These are phyloP conservation scores for Lepidonotus clava DNA, from an alignment of 2,888 invertebrate species.

Conservation along the genomic window DNA sequence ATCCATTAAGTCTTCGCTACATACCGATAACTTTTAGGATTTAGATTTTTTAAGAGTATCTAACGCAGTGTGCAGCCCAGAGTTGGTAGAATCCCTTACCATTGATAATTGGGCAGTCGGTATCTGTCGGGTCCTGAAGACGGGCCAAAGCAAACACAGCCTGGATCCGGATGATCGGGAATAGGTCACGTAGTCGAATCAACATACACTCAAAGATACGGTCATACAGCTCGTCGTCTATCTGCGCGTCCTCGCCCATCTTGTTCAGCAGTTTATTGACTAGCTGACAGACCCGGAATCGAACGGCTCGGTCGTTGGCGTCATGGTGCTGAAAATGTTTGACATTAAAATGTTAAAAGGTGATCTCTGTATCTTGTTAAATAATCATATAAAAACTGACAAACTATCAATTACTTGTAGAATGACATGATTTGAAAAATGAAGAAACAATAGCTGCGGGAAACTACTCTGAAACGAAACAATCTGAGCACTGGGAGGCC, in stretches of 20 bases:
- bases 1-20: no score
- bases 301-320: conserved; percentile 83
- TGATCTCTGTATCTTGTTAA: no score
- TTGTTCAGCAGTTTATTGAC: conserved; percentile 88
- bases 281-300: conserved; percentile 89
- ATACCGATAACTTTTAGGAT: no score
- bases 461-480: no score
- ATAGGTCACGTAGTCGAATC: conserved; percentile 86
- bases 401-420: neutral
- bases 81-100: no score
- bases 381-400: no score
- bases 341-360: no score
- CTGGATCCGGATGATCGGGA: conserved; percentile 88
- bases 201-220: conserved; percentile 87
- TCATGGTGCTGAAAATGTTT: conserved; percentile 73
- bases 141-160: conserved; percentile 89
- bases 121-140: conserved; percentile 89
- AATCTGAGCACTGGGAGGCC: no score
- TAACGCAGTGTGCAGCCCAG: no score
- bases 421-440: neutral
- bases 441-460: no score
- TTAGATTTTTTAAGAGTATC: no score
- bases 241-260: conserved; percentile 87
- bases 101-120: conserved; percentile 88
- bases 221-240: conserved; percentile 89